phyloP scores from a whole-genome alignment of 2,888 invertebrate species.

The Drosophila yooni region DNA sequence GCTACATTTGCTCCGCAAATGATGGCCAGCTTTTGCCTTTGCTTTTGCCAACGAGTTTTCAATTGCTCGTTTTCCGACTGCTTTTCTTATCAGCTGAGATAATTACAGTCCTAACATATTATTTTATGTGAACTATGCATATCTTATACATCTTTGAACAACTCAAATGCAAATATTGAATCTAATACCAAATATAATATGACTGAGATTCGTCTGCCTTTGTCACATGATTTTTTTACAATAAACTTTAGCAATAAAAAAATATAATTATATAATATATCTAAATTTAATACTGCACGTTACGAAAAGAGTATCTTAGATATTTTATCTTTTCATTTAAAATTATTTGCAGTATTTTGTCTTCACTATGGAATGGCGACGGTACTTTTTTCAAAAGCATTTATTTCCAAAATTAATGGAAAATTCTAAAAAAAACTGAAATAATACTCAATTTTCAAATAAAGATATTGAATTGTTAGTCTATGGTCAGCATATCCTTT shows the following conservation, averaged over 20 bases:
- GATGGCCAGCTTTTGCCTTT: slow-evolving; percentile 67
- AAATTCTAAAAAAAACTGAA: too few species aligned
- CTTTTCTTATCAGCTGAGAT: not conserved
- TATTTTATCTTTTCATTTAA: not conserved
- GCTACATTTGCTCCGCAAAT: slow-evolving; percentile 76
- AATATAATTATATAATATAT: too few species aligned
- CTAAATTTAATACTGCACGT: not conserved
- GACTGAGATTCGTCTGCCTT: not conserved
- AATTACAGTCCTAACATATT: not conserved
- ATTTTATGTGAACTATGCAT: too few species aligned
- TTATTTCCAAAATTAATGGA: too few species aligned
- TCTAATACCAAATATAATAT: too few species aligned
- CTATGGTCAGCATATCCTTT: too few species aligned
- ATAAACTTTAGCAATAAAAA: not conserved
- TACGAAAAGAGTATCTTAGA: not conserved
- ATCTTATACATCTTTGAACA: not conserved
- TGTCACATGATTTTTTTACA: not conserved
- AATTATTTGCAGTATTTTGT: not conserved
- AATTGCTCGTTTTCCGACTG: not conserved
- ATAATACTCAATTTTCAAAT: too few species aligned
- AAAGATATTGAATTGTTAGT: too few species aligned
- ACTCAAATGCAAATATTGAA: not conserved
- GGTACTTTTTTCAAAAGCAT: too few species aligned
- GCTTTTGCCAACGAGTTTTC: slow-evolving; percentile 21
- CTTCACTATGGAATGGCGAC: not conserved